Base-by-base conservation (phyloP, 2,797 vertebrate species). In the Neosilurus hyrtlii region DNA sequence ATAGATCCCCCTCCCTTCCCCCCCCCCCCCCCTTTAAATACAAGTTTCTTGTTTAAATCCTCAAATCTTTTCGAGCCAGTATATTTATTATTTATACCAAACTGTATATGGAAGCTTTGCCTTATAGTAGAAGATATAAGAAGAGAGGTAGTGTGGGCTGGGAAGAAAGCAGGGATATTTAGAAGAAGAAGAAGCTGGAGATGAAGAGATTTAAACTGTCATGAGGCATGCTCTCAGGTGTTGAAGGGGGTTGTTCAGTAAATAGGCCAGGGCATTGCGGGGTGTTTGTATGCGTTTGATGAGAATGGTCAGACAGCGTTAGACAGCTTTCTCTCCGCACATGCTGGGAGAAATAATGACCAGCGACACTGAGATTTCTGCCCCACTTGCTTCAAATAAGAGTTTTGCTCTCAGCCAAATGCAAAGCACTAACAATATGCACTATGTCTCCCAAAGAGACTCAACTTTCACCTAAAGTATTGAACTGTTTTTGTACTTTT, bases 331-430 rank as follows among this genome's bases (percentile, higher is more conserved):
- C 43, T 78, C 51, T 30, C 52, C 77, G 79, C 68, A 35, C 67
- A 68, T 78, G 54, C 79, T 83, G 86, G 66, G 80, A 68, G 83
- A 83, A 74, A 82, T 82, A 87, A 86, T 86, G 85, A 87, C 83
- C 82, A 78, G 26, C 68, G 74, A 85, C 87, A 89, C 84, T 51
- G 10, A 18, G 82, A 43, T 89, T 86, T 86, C 81, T 61, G 84
- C 82, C 74, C 52, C 59, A 71, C 82, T 87, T 72, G 52, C 61
- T 75, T 65, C 70, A 75, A 70, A 80, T 66, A 68, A 59, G 72
- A 80, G 82, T 75, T 82, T 87, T 74, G 66, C 63, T 62, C 76
- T 80, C 52, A 67, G 63, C n/a, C 80, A 22, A 78, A 82, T 61
- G 63, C 85, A 82, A 66, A 83, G 65, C 75, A 79, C 18, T 73